These are phyloP conservation scores for Ispidina lecontei DNA, from an alignment of 2,797 vertebrate genomes.

Conservation along the genomic window DNA sequence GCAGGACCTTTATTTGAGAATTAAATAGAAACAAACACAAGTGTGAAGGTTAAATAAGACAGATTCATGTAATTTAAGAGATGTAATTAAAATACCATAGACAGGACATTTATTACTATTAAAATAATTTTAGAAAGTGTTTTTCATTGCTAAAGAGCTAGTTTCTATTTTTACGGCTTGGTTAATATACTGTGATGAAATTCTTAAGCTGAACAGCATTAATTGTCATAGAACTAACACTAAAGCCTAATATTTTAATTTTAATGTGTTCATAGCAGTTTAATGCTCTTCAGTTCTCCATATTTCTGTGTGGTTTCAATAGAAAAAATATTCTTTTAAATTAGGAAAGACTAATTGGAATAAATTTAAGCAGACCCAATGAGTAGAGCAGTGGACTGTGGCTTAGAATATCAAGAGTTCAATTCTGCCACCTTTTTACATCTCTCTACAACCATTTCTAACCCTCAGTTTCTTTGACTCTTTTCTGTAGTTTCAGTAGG, in stretches of 20 bases:
- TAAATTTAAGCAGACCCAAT: not conserved
- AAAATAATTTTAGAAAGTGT: not conserved
- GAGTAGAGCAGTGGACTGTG: not conserved
- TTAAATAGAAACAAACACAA: not conserved
- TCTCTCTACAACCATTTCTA: not conserved
- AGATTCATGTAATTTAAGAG: not conserved
- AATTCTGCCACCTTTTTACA: not conserved
- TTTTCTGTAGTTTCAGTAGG: not conserved
- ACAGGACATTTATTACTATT: conserved; percentile 7
- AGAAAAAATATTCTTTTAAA: not conserved
- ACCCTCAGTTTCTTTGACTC: not conserved
- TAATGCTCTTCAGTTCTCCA: not conserved
- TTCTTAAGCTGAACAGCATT: conserved; percentile 22
- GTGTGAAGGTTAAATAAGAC: not conserved
- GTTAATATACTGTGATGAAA: conserved; percentile 40
- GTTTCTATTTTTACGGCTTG: conserved; percentile 34
- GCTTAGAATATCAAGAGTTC: not conserved
- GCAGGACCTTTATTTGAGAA: not conserved
- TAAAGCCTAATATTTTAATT: conserved; percentile 32
- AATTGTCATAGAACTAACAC: not conserved
- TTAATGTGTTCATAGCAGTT: not conserved
- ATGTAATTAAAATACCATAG: conserved; percentile 7
- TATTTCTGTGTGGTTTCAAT: not conserved
- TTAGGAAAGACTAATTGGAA: not conserved
- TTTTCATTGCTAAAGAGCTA: conserved; percentile 17